These are phyloP conservation scores for Drosophila repleta DNA, from an alignment of 1,140 invertebrate genomes.

Conservation along the genomic window DNA sequence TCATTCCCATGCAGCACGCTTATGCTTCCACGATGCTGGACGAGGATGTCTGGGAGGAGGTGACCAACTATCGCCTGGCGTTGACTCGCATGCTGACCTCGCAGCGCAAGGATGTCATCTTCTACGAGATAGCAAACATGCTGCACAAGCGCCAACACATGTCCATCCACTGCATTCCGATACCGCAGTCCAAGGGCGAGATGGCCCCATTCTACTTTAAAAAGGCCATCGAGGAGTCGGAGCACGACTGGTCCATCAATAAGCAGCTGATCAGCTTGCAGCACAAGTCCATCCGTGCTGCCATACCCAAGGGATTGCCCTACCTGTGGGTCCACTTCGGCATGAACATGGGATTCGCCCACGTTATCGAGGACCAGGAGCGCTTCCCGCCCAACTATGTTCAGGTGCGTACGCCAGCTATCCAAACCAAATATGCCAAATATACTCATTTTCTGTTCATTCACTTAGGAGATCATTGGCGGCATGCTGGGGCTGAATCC, in stretches of 20 bases:
- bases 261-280: conserved; percentile 96
- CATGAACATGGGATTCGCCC: conserved; percentile 94
- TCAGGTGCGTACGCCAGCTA: no score
- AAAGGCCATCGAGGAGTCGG: conserved; percentile 97
- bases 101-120: conserved; percentile 92
- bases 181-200: conserved; percentile 86
- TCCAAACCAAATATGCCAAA: no score
- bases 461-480: conserved; percentile 94
- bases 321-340: conserved; percentile 98
- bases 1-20: conserved; percentile 93
- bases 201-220: conserved; percentile 98
- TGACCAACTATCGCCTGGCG: conserved; percentile 90
- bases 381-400: conserved; percentile 96
- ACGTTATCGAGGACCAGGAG: conserved; percentile 97
- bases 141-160: conserved; percentile 93
- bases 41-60: conserved; percentile 96
- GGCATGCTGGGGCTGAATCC: conserved; percentile 96
- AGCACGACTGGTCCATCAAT: conserved; percentile 97
- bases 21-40: conserved; percentile 92
- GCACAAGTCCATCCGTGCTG: conserved; percentile 89
- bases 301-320: conserved; percentile 96
- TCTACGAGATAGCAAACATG: conserved; percentile 94
- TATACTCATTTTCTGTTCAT: conserved; percentile 15
- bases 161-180: conserved; percentile 94
- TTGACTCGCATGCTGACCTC: conserved; percentile 91